Conservation (phyloP, 2,113 vertebrate genomes). For the Cephalopterus ornatus region DNA sequence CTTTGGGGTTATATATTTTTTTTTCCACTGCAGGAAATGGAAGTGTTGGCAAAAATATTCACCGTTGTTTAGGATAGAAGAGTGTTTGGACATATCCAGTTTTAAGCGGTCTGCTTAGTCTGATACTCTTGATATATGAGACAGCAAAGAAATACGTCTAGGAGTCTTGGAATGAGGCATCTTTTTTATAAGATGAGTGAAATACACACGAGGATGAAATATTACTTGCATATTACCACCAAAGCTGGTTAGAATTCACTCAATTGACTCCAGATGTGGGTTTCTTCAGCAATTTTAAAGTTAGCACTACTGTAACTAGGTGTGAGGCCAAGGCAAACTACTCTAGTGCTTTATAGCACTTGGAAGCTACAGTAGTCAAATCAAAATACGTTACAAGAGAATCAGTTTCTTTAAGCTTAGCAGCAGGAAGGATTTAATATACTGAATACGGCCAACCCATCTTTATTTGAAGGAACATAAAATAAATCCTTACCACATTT, state of each 20-base stretch:
- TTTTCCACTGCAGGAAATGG: constrained; percentile 62
- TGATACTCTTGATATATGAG: constrained; percentile 74
- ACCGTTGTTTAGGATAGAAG: constrained; percentile 52
- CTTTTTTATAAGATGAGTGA: constrained; percentile 72
- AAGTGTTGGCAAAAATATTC: constrained; percentile 58
- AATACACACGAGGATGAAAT: constrained; percentile 69
- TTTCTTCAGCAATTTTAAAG: constrained; percentile 69
- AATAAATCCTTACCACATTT: constrained; percentile 59
- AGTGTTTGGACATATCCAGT: constrained; percentile 58
- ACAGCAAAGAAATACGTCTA: constrained; percentile 71
- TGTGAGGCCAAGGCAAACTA: constrained; percentile 74
- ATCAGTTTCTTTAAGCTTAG: constrained; percentile 69
- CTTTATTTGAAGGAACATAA: constrained; percentile 50
- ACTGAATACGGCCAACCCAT: constrained; percentile 55
- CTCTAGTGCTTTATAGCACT: constrained; percentile 69
- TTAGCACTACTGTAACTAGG: constrained; percentile 72
- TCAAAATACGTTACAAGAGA: constrained; percentile 66
- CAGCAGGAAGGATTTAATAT: constrained; percentile 74
- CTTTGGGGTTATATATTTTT: constrained; percentile 25
- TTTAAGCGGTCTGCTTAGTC: constrained; percentile 61
- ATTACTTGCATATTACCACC: constrained; percentile 70
- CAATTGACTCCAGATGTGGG: constrained; percentile 74
- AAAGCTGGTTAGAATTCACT: constrained; percentile 66
- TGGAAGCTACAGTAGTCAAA: constrained; percentile 67
- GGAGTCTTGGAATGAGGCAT: constrained; percentile 66